These are phyloP conservation scores for Aeoliscus strigatus DNA, from an alignment of 2,797 vertebrate species.

Conservation along the genomic window DNA sequence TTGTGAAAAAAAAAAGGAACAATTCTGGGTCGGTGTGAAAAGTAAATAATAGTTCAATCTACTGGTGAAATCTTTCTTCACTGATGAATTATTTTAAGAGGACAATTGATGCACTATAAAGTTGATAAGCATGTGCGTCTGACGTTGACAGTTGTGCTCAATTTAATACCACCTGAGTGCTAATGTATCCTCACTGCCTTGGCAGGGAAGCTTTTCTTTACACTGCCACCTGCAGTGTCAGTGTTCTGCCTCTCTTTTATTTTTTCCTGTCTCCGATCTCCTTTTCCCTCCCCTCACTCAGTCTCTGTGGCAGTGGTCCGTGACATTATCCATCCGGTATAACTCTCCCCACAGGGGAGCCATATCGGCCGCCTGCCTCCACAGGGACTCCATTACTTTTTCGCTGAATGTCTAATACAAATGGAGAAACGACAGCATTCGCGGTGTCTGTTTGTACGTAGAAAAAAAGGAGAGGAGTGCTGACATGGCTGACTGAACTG, in stretches of 20 bases:
- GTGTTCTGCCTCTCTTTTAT: slow-evolving; percentile 24
- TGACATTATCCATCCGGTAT: slow-evolving; percentile 61
- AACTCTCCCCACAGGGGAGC: slow-evolving; percentile 45
- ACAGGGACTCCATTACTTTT: slow-evolving; percentile 60
- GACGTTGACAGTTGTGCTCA: slow-evolving; percentile 30
- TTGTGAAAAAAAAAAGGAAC: too few relatives aligned
- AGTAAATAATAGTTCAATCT: slow-evolving; percentile 3
- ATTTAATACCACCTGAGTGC: slow-evolving; percentile 23
- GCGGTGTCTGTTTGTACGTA: slow-evolving; percentile 38
- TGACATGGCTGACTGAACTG: slow-evolving; percentile 34
- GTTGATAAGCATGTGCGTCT: slow-evolving; percentile 39
- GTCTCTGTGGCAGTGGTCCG: slow-evolving; percentile 34
- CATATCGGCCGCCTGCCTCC: slow-evolving; percentile 46
- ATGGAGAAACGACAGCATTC: slow-evolving; percentile 59
- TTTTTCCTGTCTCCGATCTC: slow-evolving; percentile 22
- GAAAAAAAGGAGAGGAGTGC: background rate
- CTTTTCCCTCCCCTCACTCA: background rate
- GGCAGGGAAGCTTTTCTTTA: slow-evolving; percentile 12
- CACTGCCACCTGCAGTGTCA: slow-evolving; percentile 28
- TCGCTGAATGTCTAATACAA: slow-evolving; percentile 46
- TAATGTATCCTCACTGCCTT: slow-evolving; percentile 3
- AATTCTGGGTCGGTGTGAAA: background rate
- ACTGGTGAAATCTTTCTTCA: slow-evolving; percentile 10
- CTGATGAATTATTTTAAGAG: slow-evolving; percentile 14
- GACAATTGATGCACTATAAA: slow-evolving; percentile 18